Base-by-base conservation (phyloP, 2,113 vertebrate genomes). In the Notechis scutatus region DNA sequence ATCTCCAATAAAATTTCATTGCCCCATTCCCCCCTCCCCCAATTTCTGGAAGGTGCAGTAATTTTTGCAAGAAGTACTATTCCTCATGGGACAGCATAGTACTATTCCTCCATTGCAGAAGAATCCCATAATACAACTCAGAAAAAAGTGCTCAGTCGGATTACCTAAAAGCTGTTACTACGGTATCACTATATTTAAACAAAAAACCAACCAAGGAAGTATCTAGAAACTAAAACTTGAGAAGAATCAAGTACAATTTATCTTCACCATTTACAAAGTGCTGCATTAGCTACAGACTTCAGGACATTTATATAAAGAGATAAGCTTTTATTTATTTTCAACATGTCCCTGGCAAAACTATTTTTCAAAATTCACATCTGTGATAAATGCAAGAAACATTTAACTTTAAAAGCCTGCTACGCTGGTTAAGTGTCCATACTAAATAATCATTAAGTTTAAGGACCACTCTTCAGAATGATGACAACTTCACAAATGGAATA, bases 101-200 rank as follows among this genome's bases (percentile, higher is more conserved):
- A 94, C 95, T 95, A 94, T 69, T 96, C 92, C 94, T 96, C 96
- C 92, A 94, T 95, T 88, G 47, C 91, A 95, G 91, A 96, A 95
- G 93, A 94, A 96, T 95, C 95, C 94, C 94, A 93, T 93, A 96
- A 96, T 92, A 94, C 92, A 95, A 97, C 94, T 96, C 93, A 93
- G 96, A 87, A 91, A 94, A 93, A 97, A 96, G 94, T 96, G 96
- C 96, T 91, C 96, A 93, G 95, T 94, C 94, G 96, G 95, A 96
- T 96, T 95, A 95, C 94, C 93, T 96, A 94, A 96, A 94, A 87
- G 90, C 94, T 95, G 94, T 0, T 3, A 96, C 92, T 92, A 24
- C 6, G 8, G 57, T 24, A 94, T 56, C 81, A 89, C 6, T 0
- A 14, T 92, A 92, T 52, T 94, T 74, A 88, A 92, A 88, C 59